These are phyloP conservation scores for Parus major DNA, from an alignment of 2,113 vertebrate genomes.

Conservation along the genomic window DNA sequence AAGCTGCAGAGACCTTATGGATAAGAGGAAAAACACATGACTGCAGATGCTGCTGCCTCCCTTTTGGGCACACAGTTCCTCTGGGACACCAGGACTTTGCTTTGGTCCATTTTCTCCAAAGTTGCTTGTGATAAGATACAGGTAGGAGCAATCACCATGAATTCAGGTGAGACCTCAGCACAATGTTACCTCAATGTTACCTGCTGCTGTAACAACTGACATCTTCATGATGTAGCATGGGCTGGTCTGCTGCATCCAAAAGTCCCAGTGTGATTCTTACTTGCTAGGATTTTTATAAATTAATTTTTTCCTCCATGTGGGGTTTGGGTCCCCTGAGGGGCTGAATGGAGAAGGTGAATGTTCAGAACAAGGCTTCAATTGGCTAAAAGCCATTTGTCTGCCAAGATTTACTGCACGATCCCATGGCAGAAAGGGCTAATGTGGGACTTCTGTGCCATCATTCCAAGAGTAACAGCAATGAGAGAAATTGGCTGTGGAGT, in stretches of 20 bases:
- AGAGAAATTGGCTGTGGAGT: background rate
- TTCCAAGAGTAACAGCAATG: accelerated
- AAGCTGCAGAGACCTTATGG: background rate
- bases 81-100: background rate
- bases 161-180: background rate
- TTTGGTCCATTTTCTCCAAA: background rate
- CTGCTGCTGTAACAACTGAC: background rate
- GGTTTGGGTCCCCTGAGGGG: background rate
- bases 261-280: background rate
- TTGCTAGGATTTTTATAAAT: background rate
- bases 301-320: background rate
- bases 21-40: accelerated
- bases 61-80: accelerated
- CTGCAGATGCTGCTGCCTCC: background rate
- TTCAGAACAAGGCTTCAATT: background rate
- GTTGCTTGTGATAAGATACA: background rate
- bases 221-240: background rate
- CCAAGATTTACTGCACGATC: background rate
- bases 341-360: background rate
- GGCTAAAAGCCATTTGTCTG: background rate
- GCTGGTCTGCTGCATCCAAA: background rate
- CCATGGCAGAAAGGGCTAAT: background rate
- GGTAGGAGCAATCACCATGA: background rate
- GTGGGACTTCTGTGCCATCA: background rate
- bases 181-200: background rate